Conservation (phyloP, 1,140 invertebrate species). For the Andricus grossulariae region DNA sequence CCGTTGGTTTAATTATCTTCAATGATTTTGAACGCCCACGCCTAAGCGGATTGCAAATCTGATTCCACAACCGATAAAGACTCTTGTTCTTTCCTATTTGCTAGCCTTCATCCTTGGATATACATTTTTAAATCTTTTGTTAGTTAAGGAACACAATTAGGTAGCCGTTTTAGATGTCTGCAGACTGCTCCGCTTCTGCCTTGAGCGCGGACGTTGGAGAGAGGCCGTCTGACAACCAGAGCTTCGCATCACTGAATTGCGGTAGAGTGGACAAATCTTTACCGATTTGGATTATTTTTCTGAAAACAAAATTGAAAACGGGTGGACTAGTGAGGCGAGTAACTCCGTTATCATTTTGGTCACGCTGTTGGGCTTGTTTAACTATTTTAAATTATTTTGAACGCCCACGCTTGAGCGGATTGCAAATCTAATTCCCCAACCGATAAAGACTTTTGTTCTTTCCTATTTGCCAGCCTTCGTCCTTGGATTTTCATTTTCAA, state of each 20-base stretch:
- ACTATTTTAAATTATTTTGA: constrained; percentile 73
- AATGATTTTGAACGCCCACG: constrained; percentile 71
- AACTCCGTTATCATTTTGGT: constrained; percentile 75
- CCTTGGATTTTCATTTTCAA: background rate
- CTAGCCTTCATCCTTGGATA: background rate
- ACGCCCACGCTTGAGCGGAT: constrained; percentile 70
- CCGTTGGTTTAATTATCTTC: constrained; percentile 71
- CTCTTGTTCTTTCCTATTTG: background rate
- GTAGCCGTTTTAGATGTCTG: too few species aligned
- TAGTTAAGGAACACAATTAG: too few species aligned
- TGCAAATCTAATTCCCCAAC: constrained; percentile 68
- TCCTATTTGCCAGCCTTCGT: background rate
- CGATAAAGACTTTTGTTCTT: constrained; percentile 37
- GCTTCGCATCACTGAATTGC: constrained; percentile 61
- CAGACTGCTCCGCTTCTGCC: too few species aligned
- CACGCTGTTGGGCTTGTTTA: constrained; percentile 62
- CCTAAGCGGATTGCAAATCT: constrained; percentile 72
- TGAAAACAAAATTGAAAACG: constrained; percentile 53
- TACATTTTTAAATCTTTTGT: background rate
- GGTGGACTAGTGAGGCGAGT: constrained; percentile 60
- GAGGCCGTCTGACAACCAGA: constrained; percentile 47
- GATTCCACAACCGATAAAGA: constrained; percentile 60
- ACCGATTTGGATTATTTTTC: constrained; percentile 54
- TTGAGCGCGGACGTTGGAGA: too few species aligned
- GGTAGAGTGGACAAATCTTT: constrained; percentile 47